phyloP scores from a whole-genome alignment of 2,797 vertebrate genomes.

The Simalia tracyae region DNA sequence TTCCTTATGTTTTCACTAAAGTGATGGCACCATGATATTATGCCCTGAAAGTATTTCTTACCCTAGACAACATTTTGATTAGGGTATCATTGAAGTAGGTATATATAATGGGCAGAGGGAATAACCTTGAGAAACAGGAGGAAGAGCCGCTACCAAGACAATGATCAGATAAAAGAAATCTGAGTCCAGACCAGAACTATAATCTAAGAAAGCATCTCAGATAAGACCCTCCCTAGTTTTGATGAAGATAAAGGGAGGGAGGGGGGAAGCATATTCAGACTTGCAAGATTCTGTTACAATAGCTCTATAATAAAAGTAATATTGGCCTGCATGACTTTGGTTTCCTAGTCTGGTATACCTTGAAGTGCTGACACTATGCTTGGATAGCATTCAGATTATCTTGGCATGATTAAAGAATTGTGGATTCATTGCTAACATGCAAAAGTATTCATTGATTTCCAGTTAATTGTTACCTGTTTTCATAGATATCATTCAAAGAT shows the following conservation, averaged over 20 bases:
- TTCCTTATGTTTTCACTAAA: not conserved
- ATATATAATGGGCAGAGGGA: not conserved
- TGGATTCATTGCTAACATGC: not conserved
- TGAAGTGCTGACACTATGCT: not conserved
- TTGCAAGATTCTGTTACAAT: not conserved
- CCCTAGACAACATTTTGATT: not conserved
- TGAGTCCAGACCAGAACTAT: not conserved
- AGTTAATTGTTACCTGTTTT: not conserved
- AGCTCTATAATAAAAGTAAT: not conserved
- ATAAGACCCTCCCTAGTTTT: not conserved
- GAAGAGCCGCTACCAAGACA: not conserved
- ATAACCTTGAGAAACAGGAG: not conserved
- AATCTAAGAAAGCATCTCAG: not conserved
- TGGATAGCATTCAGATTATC: not conserved
- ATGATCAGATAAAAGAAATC: not conserved
- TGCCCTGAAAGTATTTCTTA: not conserved
- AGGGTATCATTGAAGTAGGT: not conserved
- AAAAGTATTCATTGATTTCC: not conserved
- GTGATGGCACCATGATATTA: not conserved
- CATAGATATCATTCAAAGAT: not conserved
- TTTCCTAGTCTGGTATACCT: not conserved
- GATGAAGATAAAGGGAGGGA: not conserved
- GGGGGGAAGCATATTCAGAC: not conserved
- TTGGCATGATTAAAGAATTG: not conserved
- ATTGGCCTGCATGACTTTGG: not conserved